A percentile compares a stretch with the other conserved stretches of the same genome.
Conservation (phyloP, 2,113 vertebrate genomes). For the Podarcis muralis region DNA sequence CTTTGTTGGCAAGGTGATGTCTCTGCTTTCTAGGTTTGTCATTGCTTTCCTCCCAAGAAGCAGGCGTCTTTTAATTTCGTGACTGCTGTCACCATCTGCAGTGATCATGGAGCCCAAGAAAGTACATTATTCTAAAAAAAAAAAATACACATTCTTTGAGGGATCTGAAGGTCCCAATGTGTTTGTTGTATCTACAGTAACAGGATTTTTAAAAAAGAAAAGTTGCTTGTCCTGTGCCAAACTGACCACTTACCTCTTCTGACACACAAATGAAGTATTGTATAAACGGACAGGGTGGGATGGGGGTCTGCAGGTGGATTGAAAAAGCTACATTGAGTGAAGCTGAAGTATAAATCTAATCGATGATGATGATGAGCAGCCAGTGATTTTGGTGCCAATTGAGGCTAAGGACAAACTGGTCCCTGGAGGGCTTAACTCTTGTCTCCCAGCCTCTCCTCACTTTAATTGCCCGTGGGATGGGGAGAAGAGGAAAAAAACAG, state of each 20-base stretch:
- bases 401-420: neutral
- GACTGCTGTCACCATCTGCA: too few species aligned
- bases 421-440: neutral
- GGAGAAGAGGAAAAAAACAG: neutral
- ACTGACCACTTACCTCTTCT: neutral
- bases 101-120: too few species aligned
- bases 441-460: conserved; percentile 14
- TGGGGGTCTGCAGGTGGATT: neutral
- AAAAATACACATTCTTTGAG: neutral
- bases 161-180: neutral
- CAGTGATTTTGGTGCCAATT: neutral
- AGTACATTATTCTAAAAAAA: neutral
- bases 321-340: neutral
- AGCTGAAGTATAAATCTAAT: neutral
- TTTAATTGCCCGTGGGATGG: conserved; percentile 48
- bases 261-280: neutral
- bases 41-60: too few species aligned
- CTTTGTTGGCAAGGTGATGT: too few species aligned
- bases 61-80: too few species aligned
- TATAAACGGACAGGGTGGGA: neutral
- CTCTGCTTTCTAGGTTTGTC: too few species aligned
- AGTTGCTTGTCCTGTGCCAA: neutral
- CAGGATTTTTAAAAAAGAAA: neutral
- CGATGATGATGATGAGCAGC: neutral
- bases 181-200: neutral